Percentiles rank a stretch among this genome's conserved stretches.
These are phyloP conservation scores for Leptinotarsa juncta DNA, from an alignment of 2,888 invertebrate species.

Conservation along the genomic window DNA sequence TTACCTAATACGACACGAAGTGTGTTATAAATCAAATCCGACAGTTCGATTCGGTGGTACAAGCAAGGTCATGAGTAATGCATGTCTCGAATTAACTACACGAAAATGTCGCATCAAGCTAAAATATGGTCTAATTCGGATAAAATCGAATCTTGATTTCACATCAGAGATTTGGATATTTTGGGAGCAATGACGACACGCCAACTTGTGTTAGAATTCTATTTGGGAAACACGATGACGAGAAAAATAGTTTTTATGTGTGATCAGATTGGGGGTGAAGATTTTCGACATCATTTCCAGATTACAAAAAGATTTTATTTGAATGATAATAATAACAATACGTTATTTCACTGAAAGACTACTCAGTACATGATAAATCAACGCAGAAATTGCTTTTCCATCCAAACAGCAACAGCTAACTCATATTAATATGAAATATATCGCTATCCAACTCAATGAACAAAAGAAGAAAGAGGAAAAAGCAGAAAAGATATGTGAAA, in stretches of 20 bases:
- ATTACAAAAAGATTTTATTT: no score
- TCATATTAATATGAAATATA: no score
- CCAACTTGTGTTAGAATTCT: not conserved
- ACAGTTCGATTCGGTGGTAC: not conserved
- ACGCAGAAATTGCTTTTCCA: no score
- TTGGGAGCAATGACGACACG: not conserved
- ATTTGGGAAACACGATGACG: not conserved
- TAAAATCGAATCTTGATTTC: conserved; percentile 6
- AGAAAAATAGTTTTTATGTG: not conserved
- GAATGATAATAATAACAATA: no score
- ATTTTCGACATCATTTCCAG: no score
- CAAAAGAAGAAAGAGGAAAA: no score
- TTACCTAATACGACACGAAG: not conserved
- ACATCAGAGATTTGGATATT: conserved; percentile 10
- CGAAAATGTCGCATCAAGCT: conserved; percentile 19
- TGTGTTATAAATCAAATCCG: conserved; percentile 3
- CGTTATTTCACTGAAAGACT: no score
- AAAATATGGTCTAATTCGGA: not conserved
- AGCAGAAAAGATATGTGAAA: no score
- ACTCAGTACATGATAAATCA: no score
- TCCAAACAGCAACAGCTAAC: no score
- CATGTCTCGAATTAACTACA: conserved; percentile 7
- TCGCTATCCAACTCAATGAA: no score
- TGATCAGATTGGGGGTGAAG: no score
- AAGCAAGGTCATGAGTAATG: conserved; percentile 5